A percentile compares a stretch with the other conserved stretches of the same genome.
Evolutionary conservation across 2,888 invertebrate genomes (phyloP).

Genomic region (Cerceris ruficornis): DNA sequence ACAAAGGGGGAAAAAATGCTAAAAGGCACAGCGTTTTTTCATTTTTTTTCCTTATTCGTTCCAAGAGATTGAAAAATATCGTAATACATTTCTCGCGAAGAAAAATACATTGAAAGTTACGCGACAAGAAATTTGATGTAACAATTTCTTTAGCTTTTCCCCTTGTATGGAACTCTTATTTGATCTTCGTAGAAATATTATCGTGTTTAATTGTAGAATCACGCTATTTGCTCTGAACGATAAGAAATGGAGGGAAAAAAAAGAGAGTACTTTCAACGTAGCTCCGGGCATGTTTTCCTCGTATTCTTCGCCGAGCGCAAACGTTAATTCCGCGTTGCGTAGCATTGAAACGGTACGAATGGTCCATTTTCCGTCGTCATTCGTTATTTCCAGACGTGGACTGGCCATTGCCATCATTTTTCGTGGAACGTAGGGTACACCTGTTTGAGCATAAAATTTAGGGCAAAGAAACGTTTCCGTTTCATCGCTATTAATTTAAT

Average conservation of each 20-base stretch:
- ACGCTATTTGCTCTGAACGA: neutral
- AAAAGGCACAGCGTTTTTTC: neutral
- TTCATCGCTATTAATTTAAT: neutral
- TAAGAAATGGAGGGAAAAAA: constrained; percentile 1
- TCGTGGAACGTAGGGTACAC: constrained; percentile 86
- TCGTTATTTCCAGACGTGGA: constrained; percentile 84
- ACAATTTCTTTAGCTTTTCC: too few relatives aligned
- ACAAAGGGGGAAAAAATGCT: neutral
- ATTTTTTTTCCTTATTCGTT: too few relatives aligned
- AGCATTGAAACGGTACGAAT: constrained; percentile 84
- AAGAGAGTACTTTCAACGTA: constrained; percentile 79
- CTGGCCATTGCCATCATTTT: constrained; percentile 86
- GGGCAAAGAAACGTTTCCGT: neutral
- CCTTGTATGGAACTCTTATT: too few relatives aligned
- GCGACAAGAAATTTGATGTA: too few relatives aligned
- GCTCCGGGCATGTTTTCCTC: constrained; percentile 86
- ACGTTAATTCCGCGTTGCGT: constrained; percentile 83
- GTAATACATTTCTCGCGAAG: too few relatives aligned
- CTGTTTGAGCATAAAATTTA: constrained; percentile 75
- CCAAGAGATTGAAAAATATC: too few relatives aligned
- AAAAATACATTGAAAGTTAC: too few relatives aligned
- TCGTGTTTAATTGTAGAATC: neutral
- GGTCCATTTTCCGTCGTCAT: constrained; percentile 84
- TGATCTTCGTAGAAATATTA: neutral
- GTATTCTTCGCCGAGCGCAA: constrained; percentile 86